phyloP scores from a whole-genome alignment of 2,113 vertebrate genomes.

The Salvelinus sp. region DNA sequence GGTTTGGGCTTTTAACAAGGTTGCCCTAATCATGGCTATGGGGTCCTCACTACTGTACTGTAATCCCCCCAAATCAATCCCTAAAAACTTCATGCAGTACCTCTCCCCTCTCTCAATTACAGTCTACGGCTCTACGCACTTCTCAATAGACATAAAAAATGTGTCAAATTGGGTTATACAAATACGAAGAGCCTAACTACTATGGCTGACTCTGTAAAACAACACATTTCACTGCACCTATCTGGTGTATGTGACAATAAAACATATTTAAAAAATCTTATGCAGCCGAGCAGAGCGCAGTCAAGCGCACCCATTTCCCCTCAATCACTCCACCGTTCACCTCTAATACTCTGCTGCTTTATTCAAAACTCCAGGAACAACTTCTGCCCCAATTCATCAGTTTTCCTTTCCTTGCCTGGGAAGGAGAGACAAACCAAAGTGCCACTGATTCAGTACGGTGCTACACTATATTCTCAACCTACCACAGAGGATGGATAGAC shows the following conservation, averaged over 20 bases:
- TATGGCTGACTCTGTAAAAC: constrained; percentile 20
- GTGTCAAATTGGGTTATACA: constrained; percentile 52
- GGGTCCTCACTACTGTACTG: constrained; percentile 22
- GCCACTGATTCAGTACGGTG: constrained; percentile 21
- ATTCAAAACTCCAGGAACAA: constrained; percentile 37
- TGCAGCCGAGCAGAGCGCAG: no score
- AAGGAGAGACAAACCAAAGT: constrained; percentile 23
- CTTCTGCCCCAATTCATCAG: neutral
- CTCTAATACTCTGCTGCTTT: neutral
- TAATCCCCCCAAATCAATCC: neutral
- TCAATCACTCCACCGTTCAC: no score
- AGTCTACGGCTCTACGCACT: no score
- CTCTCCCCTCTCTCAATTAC: constrained; percentile 17
- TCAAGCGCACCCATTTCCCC: no score
- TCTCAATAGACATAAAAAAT: constrained; percentile 45
- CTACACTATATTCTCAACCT: constrained; percentile 20
- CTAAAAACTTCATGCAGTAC: neutral
- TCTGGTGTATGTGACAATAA: no score
- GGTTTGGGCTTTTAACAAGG: constrained; percentile 36
- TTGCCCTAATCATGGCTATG: constrained; percentile 43
- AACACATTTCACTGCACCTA: neutral
- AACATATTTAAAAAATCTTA: no score
- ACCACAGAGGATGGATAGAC: neutral
- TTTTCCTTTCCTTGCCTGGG: constrained; percentile 17
- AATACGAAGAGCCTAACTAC: constrained; percentile 37